Evolutionary conservation across 2,113 vertebrate genomes (phyloP).

Genomic region (Mesoclemmys tuberculata): DNA sequence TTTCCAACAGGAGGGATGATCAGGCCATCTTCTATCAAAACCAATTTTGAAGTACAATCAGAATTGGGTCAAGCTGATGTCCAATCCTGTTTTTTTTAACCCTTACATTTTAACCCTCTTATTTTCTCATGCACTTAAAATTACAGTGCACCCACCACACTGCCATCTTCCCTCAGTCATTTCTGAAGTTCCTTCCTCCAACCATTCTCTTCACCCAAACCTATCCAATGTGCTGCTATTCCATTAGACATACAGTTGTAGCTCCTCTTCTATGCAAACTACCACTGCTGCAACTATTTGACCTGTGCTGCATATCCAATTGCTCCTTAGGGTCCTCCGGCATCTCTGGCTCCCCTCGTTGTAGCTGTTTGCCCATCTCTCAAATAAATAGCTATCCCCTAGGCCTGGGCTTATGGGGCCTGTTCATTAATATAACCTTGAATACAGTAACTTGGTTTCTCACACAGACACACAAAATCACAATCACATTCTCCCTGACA

Average conservation of each 20-base stretch:
- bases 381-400: background rate
- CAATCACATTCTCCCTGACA: background rate
- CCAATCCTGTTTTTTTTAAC: background rate
- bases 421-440: background rate
- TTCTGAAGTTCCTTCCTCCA: background rate
- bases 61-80: background rate
- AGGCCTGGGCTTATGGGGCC: background rate
- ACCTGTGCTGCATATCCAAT: background rate
- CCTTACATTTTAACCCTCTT: background rate
- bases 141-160: background rate
- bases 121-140: background rate
- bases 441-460: background rate
- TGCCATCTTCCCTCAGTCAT: background rate
- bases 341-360: too few species aligned
- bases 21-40: background rate
- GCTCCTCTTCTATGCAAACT: background rate
- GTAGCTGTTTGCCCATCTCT: too few species aligned
- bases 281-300: background rate
- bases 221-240: background rate
- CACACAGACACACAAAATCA: too few species aligned
- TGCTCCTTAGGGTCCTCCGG: background rate
- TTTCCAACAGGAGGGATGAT: background rate
- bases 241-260: background rate
- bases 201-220: background rate
- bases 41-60: background rate